phyloP scores from a whole-genome alignment of 2,888 invertebrate species.

The Drosophila neotestacea region DNA sequence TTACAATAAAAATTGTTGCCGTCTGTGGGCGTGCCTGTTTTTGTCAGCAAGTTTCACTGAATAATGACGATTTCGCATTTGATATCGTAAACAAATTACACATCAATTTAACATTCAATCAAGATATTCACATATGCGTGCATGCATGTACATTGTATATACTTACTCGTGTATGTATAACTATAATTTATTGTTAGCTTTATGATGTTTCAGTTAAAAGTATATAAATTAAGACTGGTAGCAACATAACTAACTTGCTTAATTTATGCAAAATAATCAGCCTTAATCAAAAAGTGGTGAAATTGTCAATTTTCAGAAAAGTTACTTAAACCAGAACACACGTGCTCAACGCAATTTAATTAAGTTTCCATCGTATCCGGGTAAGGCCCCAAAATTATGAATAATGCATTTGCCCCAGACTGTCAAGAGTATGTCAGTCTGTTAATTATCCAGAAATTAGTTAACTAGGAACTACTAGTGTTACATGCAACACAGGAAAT shows the following conservation, averaged over 20 bases:
- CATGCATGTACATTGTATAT: neutral
- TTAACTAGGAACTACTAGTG: slow-evolving; percentile 14
- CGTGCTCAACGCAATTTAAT: slow-evolving; percentile 9
- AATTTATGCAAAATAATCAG: slow-evolving; percentile 33
- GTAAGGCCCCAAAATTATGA: slow-evolving; percentile 37
- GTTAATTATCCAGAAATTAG: neutral
- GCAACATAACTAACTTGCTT: slow-evolving; percentile 25
- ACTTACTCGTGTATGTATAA: neutral
- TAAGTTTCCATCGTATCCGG: slow-evolving; percentile 16
- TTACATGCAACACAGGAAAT: slow-evolving; percentile 52
- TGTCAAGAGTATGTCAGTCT: slow-evolving; percentile 31
- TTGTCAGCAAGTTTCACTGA: slow-evolving; percentile 60
- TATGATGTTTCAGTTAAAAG: slow-evolving; percentile 68
- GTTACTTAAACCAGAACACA: neutral
- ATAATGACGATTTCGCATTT: slow-evolving; percentile 53
- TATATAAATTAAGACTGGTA: slow-evolving; percentile 48
- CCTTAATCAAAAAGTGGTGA: neutral
- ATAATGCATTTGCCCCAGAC: slow-evolving; percentile 53
- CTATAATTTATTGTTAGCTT: slow-evolving; percentile 58
- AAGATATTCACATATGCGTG: slow-evolving; percentile 9
- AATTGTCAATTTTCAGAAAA: slow-evolving; percentile 17
- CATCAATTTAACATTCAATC: slow-evolving; percentile 23
- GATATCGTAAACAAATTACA: slow-evolving; percentile 59
- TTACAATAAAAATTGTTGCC: slow-evolving; percentile 33
- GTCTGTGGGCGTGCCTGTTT: slow-evolving; percentile 51